Percentiles rank a stretch among this genome's conserved stretches.
Conservation (phyloP, 2,888 invertebrate species). For the Smittia aterrima region DNA sequence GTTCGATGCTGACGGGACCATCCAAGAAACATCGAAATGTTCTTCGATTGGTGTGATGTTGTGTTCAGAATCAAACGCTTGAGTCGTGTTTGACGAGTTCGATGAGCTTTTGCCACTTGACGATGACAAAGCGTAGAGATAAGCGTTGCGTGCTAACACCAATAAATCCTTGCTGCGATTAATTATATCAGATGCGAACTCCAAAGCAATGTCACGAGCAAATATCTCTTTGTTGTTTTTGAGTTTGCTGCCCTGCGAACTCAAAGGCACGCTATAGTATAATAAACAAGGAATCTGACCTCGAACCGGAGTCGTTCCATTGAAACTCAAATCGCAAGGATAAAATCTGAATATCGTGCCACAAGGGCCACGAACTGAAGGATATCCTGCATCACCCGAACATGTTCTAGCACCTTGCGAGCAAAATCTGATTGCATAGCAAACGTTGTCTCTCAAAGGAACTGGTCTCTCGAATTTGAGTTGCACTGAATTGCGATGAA, state of each 20-base stretch:
- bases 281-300: slow-evolving; percentile 93
- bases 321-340: slow-evolving; percentile 89
- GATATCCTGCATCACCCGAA: slow-evolving; percentile 90
- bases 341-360: slow-evolving; percentile 88
- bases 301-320: slow-evolving; percentile 92
- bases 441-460: slow-evolving; percentile 77
- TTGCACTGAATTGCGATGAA: slow-evolving; percentile 83
- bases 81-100: slow-evolving; percentile 54
- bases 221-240: slow-evolving; percentile 40
- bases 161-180: slow-evolving; percentile 75
- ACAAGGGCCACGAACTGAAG: slow-evolving; percentile 86
- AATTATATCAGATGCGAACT: slow-evolving; percentile 74
- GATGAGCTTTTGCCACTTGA: slow-evolving; percentile 60
- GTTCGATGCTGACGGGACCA: slow-evolving; percentile 44
- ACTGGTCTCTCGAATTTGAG: slow-evolving; percentile 88
- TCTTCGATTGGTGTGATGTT: slow-evolving; percentile 55
- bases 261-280: slow-evolving; percentile 59
- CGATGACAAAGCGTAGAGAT: slow-evolving; percentile 57
- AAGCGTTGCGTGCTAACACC: slow-evolving; percentile 69
- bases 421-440: slow-evolving; percentile 84
- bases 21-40: slow-evolving; percentile 54
- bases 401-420: slow-evolving; percentile 90
- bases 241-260: slow-evolving; percentile 28
- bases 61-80: slow-evolving; percentile 54
- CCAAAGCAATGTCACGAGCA: slow-evolving; percentile 60